Conservation (phyloP, 2,797 vertebrate species). For the Alexandromys oeconomus region DNA sequence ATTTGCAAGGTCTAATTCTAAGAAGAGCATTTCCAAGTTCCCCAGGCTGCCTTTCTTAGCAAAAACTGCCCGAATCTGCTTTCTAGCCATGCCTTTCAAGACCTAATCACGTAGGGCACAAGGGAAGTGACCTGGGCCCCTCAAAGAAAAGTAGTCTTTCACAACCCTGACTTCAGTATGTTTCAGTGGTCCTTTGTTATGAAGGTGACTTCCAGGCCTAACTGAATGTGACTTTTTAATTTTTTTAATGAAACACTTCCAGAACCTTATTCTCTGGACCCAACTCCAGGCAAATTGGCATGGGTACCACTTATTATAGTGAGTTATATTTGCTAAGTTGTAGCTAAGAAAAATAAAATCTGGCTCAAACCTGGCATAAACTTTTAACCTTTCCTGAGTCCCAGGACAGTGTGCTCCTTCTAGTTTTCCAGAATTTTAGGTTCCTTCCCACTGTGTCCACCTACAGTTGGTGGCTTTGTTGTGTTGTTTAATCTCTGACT, state of each 20-base stretch:
- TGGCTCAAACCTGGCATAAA: background rate
- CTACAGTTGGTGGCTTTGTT: background rate
- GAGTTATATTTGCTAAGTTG: constrained; percentile 6
- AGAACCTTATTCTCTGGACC: background rate
- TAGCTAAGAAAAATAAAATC: background rate
- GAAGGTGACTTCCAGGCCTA: constrained; percentile 29
- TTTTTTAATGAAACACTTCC: background rate
- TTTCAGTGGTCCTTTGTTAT: constrained; percentile 30
- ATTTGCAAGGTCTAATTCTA: background rate
- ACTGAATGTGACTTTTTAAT: constrained; percentile 17
- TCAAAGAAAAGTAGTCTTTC: constrained; percentile 54
- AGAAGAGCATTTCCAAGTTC: background rate
- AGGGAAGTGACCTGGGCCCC: constrained; percentile 30
- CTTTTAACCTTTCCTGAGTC: background rate
- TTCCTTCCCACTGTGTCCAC: background rate
- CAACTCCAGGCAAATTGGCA: constrained; percentile 46
- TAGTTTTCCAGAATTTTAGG: background rate
- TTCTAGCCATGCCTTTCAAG: constrained; percentile 51
- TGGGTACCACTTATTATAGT: background rate
- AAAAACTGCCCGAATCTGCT: constrained; percentile 58
- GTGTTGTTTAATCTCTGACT: constrained; percentile 28
- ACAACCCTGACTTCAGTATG: constrained; percentile 5
- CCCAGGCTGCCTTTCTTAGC: background rate
- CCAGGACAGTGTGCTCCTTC: background rate
- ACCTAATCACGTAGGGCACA: background rate